Conservation (phyloP, 2,888 invertebrate genomes). For the Chirona hameri region DNA sequence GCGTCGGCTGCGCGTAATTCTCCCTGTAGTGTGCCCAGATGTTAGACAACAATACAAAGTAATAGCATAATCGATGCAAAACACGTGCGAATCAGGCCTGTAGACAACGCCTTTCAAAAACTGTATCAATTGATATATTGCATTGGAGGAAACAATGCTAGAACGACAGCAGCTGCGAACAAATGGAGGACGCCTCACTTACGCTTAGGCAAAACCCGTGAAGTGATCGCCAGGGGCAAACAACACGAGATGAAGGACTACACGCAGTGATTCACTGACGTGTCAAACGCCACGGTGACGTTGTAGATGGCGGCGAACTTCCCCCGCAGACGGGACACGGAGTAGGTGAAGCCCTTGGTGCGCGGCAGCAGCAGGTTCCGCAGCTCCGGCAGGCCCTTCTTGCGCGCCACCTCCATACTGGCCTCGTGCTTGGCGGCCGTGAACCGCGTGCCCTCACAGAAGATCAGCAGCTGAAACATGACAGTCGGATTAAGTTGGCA, state of each 20-base stretch:
- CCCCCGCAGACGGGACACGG: conserved; percentile 73
- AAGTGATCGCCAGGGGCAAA: too few relatives aligned
- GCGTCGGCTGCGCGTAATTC: conserved; percentile 63
- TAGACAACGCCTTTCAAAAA: too few relatives aligned
- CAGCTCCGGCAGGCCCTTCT: conserved; percentile 76
- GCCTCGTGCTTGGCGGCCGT: conserved; percentile 80
- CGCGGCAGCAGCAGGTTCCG: conserved; percentile 91
- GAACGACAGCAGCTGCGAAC: too few relatives aligned
- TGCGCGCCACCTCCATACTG: conserved; percentile 78
- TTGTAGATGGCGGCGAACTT: conserved; percentile 70
- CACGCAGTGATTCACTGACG: conserved; percentile 40
- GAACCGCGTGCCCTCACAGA: conserved; percentile 91
- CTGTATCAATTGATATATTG: too few relatives aligned
- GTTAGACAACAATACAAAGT: too few relatives aligned
- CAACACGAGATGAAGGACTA: too few relatives aligned
- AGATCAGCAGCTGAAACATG: conserved; percentile 66
- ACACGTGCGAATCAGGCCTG: too few relatives aligned
- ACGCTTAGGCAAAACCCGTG: too few relatives aligned
- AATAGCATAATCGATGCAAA: too few relatives aligned
- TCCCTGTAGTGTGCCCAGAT: conserved; percentile 37
- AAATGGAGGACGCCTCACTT: too few relatives aligned
- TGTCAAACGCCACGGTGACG: conserved; percentile 53
- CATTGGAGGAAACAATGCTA: too few relatives aligned
- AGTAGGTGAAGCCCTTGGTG: conserved; percentile 88
- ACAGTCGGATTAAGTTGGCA: too few relatives aligned